Conservation (phyloP, 2,113 vertebrate genomes). For the Haemorhous mexicanus region DNA sequence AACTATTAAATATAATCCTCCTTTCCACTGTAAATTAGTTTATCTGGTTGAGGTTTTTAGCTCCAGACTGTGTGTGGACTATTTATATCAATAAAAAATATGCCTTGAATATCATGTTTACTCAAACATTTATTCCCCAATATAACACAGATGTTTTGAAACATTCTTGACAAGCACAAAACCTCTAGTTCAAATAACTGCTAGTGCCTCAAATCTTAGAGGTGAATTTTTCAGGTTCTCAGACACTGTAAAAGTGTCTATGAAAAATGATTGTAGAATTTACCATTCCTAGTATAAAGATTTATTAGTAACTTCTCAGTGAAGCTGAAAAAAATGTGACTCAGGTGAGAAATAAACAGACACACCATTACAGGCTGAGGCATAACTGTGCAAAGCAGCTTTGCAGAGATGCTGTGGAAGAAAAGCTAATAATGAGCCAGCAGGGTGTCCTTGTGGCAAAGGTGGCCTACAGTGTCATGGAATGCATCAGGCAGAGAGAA, state of each 20-base stretch:
- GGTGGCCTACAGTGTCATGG: background rate
- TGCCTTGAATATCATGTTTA: background rate
- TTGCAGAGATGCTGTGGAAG: background rate
- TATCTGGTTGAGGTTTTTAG: background rate
- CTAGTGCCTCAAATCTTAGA: background rate
- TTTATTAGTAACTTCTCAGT: background rate
- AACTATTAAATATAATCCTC: background rate
- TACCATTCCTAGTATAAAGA: background rate
- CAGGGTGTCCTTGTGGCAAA: background rate
- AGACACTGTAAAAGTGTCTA: background rate
- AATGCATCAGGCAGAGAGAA: background rate
- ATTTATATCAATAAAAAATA: background rate
- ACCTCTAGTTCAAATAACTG: background rate
- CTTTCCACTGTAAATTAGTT: background rate
- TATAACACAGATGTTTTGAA: background rate
- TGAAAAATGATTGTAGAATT: background rate
- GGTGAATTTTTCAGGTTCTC: background rate
- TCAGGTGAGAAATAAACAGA: background rate
- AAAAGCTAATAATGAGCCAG: background rate
- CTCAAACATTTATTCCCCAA: background rate
- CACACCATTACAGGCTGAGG: background rate
- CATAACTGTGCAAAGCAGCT: background rate
- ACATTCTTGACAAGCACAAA: background rate
- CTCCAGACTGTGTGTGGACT: background rate
- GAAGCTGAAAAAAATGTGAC: background rate